Percentiles rank a stretch among this genome's conserved stretches.
phyloP scores from a whole-genome alignment of 92 coral and sea anemone genomes.

The Porites cylindrica region DNA sequence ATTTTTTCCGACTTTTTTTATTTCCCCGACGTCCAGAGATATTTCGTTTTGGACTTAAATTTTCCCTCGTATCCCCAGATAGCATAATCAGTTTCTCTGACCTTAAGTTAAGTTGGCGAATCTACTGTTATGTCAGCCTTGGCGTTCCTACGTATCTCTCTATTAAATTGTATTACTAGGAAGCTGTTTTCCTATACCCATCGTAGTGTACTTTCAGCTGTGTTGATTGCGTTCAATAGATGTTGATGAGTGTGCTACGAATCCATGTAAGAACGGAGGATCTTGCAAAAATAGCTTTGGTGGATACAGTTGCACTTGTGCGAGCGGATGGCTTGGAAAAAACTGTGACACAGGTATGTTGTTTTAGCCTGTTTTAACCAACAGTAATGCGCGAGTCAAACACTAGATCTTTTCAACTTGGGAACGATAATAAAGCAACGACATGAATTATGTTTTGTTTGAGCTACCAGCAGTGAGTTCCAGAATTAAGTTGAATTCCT shows the following conservation, averaged over 20 bases:
- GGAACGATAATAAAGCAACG: not conserved
- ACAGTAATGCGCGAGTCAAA: not conserved
- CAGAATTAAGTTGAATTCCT: no score
- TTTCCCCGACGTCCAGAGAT: not conserved
- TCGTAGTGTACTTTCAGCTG: no score
- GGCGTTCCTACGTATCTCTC: no score
- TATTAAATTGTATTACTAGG: no score
- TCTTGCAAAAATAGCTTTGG: not conserved
- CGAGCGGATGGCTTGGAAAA: not conserved
- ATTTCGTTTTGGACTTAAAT: no score
- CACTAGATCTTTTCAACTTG: not conserved
- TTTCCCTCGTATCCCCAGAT: no score
- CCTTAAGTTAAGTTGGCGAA: no score
- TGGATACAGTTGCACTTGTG: constrained; percentile 9
- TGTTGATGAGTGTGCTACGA: not conserved
- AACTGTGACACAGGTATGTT: not conserved
- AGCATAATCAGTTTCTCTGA: no score
- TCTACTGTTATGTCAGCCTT: no score
- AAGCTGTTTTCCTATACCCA: no score
- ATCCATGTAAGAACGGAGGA: constrained; percentile 11
- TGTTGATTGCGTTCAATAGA: not conserved
- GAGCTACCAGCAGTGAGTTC: no score
- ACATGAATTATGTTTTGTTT: no score
- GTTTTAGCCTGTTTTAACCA: not conserved
- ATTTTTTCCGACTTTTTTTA: not conserved